Base-by-base conservation (phyloP, 2,113 vertebrate genomes). In the Cephalopholis sonnerati region DNA sequence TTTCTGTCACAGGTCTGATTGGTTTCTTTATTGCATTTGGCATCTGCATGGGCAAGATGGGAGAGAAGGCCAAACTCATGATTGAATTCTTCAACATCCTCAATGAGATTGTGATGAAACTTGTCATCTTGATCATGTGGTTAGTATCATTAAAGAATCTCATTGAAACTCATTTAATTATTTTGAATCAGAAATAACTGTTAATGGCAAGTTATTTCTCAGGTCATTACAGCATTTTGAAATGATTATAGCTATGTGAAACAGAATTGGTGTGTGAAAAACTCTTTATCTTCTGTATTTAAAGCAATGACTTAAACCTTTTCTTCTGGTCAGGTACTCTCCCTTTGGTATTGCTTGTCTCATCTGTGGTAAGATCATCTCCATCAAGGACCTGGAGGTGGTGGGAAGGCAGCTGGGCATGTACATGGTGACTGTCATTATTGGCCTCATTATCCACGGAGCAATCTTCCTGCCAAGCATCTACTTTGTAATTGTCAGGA, bases 11-110 rank as follows among this genome's bases (percentile, higher is more conserved):
- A 99, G 98, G 98, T 93, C 85, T 99, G 90, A 99, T 99, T 93
- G 98, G 98, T 90, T 99, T 99, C 95, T 99, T 99, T 94, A 99
- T 99, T 92, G 98, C 98, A 83, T 99, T 99, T 92, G 98, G 98
- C 83, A 97, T 99, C 85, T 97, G 96, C 91, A 99, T 99, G 98
- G 98, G 98, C 61, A 99, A 99, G 92, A 99, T 99, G 98, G 98
- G 98, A 12, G 98, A 99, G 69, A 97, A 95, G 89, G 98, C 98
- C 93, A 97, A 95, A 94, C 96, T 99, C 93, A 99, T 99, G 98
- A 96, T 99, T 92, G 98, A 99, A 2, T 99, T 99, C 96, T 99
- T 99, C 96, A 99, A 94, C 93, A 99, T 99, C 93, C 94, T 99
- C 93, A 99, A 99, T 91, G 98, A 99, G 94, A 99, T 99, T 72